Base-by-base conservation (phyloP, 1,140 invertebrate species). In the Reticulitermes speratus region DNA sequence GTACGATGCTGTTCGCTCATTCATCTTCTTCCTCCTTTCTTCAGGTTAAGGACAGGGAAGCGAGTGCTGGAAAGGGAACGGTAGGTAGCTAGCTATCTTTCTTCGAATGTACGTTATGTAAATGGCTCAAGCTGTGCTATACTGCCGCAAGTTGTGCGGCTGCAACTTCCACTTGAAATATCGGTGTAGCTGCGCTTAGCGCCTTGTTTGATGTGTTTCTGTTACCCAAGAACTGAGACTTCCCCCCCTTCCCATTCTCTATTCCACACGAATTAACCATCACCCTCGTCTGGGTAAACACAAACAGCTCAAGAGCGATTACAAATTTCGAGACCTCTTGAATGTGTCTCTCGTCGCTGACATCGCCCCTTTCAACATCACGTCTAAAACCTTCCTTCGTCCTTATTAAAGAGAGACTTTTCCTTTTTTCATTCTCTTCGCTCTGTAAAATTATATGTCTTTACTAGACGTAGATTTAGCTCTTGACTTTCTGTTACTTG, bases 271-370 rank as follows among this genome's bases (percentile, higher is more conserved):
- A 75, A 75, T 75, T 75, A 75, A 75, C 25, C 25, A 75, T 75
- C 65, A 75, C 25, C 25, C 65, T 19, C 65, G n/a, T 75, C n/a
- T 75, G 65, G 65, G 65, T 75, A 30, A 75, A 75, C 65, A 75
- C 65, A 75, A 75, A 75, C 65, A 75, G n/a, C 65, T 75, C 65
- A n/a, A 75, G 25, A 75, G 65, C 65, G n/a, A 75, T 75, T 75
- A 75, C 65, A 75, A 75, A 6, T 75, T 75, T 75, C 65, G 65
- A 75, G 65, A 6, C n/a, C 65, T 75, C 65, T 75, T 75, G 65
- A 75, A 75, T 75, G 65, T 75, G 65, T 9, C 65, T 75, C 9
- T 75, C 65, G 7, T 30, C 9, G 9, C 65, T 75, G 3, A 6
- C 25, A 9, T 75, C 25, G 11, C 65, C 25, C n/a, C n/a, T 30